Conservation (phyloP, 2,113 vertebrate species). For the Mionectes macconnelli region DNA sequence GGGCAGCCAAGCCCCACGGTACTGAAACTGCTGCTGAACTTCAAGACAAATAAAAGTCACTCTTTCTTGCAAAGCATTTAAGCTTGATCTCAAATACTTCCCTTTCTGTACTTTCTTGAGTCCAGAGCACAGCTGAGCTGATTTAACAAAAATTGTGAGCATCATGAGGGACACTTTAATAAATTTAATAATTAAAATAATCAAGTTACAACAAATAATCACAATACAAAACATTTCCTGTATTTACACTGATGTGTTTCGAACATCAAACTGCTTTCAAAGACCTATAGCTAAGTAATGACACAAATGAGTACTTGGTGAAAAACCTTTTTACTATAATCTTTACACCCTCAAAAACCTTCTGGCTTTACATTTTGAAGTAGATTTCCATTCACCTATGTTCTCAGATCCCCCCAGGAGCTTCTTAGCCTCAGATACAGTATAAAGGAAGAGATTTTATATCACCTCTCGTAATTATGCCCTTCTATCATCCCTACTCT, state of each 20-base stretch:
- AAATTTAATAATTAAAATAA: background rate
- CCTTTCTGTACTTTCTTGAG: background rate
- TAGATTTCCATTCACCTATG: background rate
- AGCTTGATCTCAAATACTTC: background rate
- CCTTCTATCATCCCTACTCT: background rate
- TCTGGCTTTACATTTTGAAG: background rate
- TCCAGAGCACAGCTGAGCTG: background rate
- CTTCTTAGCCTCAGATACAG: background rate
- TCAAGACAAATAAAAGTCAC: background rate
- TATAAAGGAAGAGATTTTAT: background rate
- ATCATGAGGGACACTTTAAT: background rate
- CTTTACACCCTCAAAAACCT: background rate
- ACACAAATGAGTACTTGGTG: background rate
- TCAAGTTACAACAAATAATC: background rate
- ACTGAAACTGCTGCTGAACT: background rate
- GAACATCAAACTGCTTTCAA: background rate
- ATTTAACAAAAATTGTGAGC: background rate
- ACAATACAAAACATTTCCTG: background rate
- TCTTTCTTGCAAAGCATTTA: background rate
- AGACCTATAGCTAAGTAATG: background rate
- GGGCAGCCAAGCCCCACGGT: background rate
- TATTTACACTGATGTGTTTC: background rate
- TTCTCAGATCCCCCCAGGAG: background rate
- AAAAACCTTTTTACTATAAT: background rate
- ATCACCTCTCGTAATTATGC: background rate